A percentile compares a stretch with the other conserved stretches of the same genome.
These are phyloP conservation scores for Nesogale talazaci DNA, from an alignment of 2,113 vertebrate genomes.

Conservation along the genomic window DNA sequence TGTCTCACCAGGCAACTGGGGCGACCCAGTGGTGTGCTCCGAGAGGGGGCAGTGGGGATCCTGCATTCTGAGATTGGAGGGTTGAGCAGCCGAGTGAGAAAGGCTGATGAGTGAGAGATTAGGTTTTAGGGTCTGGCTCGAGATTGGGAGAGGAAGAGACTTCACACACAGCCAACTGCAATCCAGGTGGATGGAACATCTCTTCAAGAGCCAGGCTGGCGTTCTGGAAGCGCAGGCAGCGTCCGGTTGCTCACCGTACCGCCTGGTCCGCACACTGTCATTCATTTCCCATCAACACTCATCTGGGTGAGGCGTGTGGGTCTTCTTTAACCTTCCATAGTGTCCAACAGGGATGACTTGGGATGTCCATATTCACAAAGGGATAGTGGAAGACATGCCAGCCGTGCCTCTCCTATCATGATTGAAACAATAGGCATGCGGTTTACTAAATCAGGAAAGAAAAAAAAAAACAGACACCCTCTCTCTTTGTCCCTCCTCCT, in stretches of 20 bases:
- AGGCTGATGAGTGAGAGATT: neutral
- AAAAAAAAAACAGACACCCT: neutral
- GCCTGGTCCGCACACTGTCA: neutral
- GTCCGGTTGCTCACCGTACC: rapidly evolving
- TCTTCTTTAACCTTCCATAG: neutral
- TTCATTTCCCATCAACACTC: neutral
- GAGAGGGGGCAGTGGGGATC: neutral
- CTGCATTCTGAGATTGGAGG: slow-evolving; percentile 2
- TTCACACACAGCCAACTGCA: neutral
- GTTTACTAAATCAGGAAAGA: neutral
- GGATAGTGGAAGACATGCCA: neutral
- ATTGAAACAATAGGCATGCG: neutral
- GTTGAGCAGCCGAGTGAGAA: neutral
- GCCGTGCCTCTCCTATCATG: neutral
- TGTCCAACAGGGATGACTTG: neutral
- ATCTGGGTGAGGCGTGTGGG: rapidly evolving
- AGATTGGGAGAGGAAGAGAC: neutral
- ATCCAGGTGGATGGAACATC: rapidly evolving
- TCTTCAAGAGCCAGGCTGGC: neutral
- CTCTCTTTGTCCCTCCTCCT: neutral
- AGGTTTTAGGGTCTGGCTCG: neutral
- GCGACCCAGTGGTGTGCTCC: neutral
- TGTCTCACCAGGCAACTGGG: neutral
- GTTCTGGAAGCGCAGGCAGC: neutral
- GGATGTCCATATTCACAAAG: neutral